Conservation (phyloP, 1,140 invertebrate genomes). For the Cyphomyrmex costatus region DNA sequence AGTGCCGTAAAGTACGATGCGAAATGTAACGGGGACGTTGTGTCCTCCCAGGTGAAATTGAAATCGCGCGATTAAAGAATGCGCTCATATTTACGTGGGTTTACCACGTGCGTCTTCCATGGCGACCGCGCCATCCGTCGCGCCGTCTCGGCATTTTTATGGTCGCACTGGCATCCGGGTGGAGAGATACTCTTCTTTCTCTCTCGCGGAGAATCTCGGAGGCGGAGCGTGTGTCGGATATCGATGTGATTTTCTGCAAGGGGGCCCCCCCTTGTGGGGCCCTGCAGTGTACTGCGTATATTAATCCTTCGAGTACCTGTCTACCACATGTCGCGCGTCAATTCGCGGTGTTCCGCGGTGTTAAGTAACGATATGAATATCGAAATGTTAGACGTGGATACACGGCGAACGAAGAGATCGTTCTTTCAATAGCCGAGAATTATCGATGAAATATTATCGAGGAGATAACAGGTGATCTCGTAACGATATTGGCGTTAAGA, state of each 20-base stretch:
- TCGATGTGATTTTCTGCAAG: constrained; percentile 38
- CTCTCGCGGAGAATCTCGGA: not conserved
- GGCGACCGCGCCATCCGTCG: not conserved
- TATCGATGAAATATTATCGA: constrained; percentile 47
- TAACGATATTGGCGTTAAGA: not conserved
- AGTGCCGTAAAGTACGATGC: constrained; percentile 61
- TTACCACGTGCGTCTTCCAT: constrained; percentile 15
- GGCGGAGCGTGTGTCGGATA: not conserved
- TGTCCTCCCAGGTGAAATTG: constrained; percentile 69
- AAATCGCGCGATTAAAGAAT: constrained; percentile 67
- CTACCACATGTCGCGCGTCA: constrained; percentile 58
- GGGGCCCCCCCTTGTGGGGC: constrained; percentile 5
- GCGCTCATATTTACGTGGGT: constrained; percentile 57
- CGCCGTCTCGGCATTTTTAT: constrained; percentile 29
- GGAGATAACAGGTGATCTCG: constrained; percentile 22
- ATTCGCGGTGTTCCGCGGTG: constrained; percentile 48
- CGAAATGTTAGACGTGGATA: constrained; percentile 27
- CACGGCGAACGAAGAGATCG: constrained; percentile 24
- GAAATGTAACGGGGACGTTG: constrained; percentile 70
- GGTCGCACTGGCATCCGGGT: constrained; percentile 8
- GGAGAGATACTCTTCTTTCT: not conserved
- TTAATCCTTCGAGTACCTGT: constrained; percentile 55
- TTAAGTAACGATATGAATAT: constrained; percentile 59
- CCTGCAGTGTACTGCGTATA: constrained; percentile 25
- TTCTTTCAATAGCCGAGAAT: constrained; percentile 27